These are phyloP conservation scores for Chorisops tibialis DNA, from an alignment of 2,888 invertebrate genomes.

Conservation along the genomic window DNA sequence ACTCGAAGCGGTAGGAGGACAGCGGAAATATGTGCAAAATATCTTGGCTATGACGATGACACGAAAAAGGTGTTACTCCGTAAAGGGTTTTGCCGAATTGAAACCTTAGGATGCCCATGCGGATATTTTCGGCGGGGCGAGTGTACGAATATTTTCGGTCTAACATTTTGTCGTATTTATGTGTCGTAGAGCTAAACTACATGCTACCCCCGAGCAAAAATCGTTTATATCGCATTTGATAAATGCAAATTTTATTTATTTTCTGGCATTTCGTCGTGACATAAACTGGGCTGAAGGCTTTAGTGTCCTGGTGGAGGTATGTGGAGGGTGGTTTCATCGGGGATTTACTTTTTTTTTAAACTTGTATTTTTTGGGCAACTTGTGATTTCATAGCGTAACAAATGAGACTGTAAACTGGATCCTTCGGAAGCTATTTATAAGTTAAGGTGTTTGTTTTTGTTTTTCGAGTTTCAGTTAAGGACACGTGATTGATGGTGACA, in stretches of 20 bases:
- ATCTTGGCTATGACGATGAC: conserved; percentile 32
- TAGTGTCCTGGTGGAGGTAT: no score
- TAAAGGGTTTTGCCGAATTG: conserved; percentile 22
- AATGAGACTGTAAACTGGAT: no score
- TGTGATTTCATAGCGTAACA: no score
- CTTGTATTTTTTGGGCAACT: no score
- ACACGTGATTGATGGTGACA: no score
- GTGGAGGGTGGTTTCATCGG: no score
- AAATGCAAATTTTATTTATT: conserved; percentile 34
- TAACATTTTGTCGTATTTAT: conserved; percentile 17
- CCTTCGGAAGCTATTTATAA: no score
- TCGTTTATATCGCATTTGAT: conserved; percentile 33
- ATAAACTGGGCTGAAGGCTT: no score
- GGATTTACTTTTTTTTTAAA: no score
- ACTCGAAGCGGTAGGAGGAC: conserved; percentile 21
- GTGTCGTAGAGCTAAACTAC: background rate
- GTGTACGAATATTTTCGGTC: conserved; percentile 9
- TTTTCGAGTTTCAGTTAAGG: no score
- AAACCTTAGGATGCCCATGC: conserved; percentile 17
- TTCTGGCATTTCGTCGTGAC: background rate
- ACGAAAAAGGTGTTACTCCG: conserved; percentile 33
- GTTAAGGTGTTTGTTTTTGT: no score
- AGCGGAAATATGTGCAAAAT: conserved; percentile 33
- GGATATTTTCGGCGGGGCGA: conserved; percentile 7
- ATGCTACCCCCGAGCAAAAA: conserved; percentile 1